Evolutionary conservation across 2,113 vertebrate genomes (phyloP), one percentile per base, ranked within the genome.

Genomic region (Oreochromis aureus): DNA sequence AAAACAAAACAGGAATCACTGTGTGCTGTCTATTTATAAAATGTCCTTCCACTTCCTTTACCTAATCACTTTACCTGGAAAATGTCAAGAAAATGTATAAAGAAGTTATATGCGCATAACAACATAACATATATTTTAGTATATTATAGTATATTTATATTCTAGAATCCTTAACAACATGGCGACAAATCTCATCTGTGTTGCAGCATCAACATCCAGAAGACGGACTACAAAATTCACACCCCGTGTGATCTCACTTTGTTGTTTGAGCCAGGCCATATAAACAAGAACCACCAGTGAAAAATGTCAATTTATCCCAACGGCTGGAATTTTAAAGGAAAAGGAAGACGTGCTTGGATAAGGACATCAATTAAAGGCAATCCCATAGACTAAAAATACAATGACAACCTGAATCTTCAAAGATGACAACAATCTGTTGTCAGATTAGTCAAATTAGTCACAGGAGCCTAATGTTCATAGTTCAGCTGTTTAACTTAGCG

Each of bases 1-100:
- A 39, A 69, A 69, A 24, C 2, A 69, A 69, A 15, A 63, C 32
- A 36, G 24, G 30, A 63, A 63, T 36, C 16, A 69, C 6, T 44
- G 8, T 22, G 15, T 73, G n/a, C 69, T 30, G 24, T 30, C 15
- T 18, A 76, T 30, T 5, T 19, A 24, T 51, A 76, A 48, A 76
- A 76, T 51, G 46, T 32, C 24, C 44, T 76, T 16, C 24, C 16
- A 3, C 71, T 32, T 48, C 71, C 24, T 76, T 76, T 7, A 46
- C 39, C 22, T 10, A 0, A 18, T 46, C 13, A 0, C 10, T 73
- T 73, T 18, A 46, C 13, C 69, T 48, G 13, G 10, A 66, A 66
- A 36, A 66, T n/a, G 61, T 66, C 61, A 36, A 66, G 32, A 66
- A 36, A 66, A 36, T n/a, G 10, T 36, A 36, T 2, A 66, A 61